Evolutionary conservation across 2,888 invertebrate species (phyloP).

Genomic region (Disparrhopalites patrizii): DNA sequence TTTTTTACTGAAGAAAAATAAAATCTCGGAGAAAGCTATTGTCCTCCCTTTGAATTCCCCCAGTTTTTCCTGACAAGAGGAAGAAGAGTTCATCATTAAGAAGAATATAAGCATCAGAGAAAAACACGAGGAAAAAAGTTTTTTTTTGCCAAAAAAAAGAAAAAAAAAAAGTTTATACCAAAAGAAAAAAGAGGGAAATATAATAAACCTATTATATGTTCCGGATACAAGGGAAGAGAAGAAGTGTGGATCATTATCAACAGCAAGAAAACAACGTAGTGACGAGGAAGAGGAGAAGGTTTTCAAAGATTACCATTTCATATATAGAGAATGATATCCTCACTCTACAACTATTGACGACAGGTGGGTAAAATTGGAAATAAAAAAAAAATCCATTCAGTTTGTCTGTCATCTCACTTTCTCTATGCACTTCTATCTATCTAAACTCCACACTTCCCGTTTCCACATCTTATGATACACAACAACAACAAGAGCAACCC

Average conservation of each 20-base stretch:
- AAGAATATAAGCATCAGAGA: no score
- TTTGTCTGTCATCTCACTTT: constrained; percentile 21
- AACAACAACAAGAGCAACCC: not conserved
- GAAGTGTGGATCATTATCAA: not conserved
- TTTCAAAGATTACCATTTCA: constrained; percentile 6
- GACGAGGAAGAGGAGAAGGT: not conserved
- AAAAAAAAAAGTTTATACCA: not conserved
- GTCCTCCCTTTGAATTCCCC: not conserved
- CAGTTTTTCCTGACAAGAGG: not conserved
- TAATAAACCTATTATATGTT: not conserved
- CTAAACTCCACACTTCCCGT: no score
- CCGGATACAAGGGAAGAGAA: not conserved
- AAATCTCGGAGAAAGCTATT: no score
- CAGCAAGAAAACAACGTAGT: not conserved
- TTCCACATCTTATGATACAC: not conserved
- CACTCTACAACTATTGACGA: constrained; percentile 2
- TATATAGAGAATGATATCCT: constrained; percentile 10
- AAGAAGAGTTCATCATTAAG: no score
- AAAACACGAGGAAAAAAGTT: not conserved
- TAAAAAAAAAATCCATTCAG: not conserved
- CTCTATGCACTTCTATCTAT: no score
- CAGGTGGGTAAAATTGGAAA: constrained; percentile 12
- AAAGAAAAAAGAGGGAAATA: not conserved
- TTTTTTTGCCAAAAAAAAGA: not conserved
- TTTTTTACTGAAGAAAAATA: no score